Evolutionary conservation across 2,888 invertebrate genomes (phyloP), one percentile per base, ranked within the genome.

Genomic region (Ethmia dodecea): DNA sequence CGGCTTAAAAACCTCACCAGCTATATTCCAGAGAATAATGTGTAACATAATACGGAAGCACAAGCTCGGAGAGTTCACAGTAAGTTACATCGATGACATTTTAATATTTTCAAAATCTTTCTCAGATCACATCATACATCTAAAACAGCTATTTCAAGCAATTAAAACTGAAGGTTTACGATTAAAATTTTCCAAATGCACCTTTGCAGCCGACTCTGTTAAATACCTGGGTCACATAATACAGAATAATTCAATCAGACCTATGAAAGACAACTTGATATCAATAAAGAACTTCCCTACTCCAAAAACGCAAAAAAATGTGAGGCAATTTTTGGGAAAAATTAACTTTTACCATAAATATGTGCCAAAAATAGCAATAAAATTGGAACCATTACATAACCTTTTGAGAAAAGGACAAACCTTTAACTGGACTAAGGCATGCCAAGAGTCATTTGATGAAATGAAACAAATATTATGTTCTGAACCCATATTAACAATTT

Each of bases 11-110:
- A 49, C 54, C 5, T 51, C 55, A 13, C 50, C 54, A 14, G 42
- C 52, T 11, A 50, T 59, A 13, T 61, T 62, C 40, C 55, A 61
- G 33, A 38, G 32, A 20, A 42, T 42, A n/a, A 18, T 45, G n/a
- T 27, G 26, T 18, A 42, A 27, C 27, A 40, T 44, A 15, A 29
- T 42, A 32, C 38, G 37, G 29, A 42, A 43, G 28, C 26, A 43
- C 35, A 31, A 33, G 9, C 16, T 41, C n/a, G 15, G 28, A 15
- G 29, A 29, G 9, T 29, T 29, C n/a, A 29, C 29, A 29, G 29
- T 15, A 28, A 30, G 32, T 30, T 37, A 30, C 28, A 29, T 33
- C 33, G 29, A 37, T 33, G 33, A 38, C 16, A 34, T 15, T 24
- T 31, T 15, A 40, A 15, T 31, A 15, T 36, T 20, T 22, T 11